phyloP scores from a whole-genome alignment of 2,797 vertebrate species.

The Smutsia temminckii region DNA sequence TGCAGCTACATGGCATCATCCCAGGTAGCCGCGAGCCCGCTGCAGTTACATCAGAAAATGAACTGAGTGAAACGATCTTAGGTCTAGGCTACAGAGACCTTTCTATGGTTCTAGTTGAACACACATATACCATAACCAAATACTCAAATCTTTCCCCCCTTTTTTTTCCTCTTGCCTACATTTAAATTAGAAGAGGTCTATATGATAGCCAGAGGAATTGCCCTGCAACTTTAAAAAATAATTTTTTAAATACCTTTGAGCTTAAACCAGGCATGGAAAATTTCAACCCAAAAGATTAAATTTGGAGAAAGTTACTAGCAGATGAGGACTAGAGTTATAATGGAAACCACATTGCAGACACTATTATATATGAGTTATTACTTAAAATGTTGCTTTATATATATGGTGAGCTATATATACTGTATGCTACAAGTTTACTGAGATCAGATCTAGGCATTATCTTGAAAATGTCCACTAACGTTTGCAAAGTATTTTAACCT shows the following conservation, averaged over 20 bases:
- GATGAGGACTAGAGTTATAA: constrained; percentile 63
- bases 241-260: constrained; percentile 61
- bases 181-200: constrained; percentile 54
- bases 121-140: neutral
- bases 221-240: constrained; percentile 81
- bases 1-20: too few species aligned
- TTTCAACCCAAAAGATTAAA: constrained; percentile 71
- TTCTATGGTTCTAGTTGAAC: neutral
- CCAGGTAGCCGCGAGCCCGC: neutral
- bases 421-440: constrained; percentile 14
- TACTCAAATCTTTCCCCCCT: neutral
- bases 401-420: neutral
- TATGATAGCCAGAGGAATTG: constrained; percentile 57
- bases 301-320: constrained; percentile 71
- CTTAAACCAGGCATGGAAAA: constrained; percentile 70
- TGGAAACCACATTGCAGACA: constrained; percentile 68
- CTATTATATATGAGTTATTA: constrained; percentile 53
- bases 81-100: neutral
- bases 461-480: neutral
- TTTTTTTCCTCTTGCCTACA: neutral
- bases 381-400: constrained; percentile 24
- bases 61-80: neutral
- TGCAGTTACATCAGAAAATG: neutral
- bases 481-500: constrained; percentile 49
- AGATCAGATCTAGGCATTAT: constrained; percentile 8